Conservation (phyloP, 1,140 invertebrate genomes). For the Mycetomoellerius zeteki region DNA sequence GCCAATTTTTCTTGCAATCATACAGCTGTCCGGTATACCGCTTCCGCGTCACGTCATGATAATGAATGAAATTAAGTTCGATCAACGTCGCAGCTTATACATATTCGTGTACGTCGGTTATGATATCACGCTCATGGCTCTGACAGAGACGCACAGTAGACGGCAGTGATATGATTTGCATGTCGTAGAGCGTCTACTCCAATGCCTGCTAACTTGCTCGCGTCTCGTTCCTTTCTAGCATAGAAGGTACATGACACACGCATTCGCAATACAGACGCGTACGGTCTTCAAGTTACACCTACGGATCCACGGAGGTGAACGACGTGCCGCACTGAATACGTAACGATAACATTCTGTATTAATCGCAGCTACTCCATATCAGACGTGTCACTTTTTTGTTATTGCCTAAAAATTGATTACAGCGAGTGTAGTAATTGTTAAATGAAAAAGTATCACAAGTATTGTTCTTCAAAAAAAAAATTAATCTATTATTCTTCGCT, state of each 20-base stretch:
- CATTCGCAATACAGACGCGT: conserved; percentile 70
- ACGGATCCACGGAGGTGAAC: conserved; percentile 68
- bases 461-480: neutral
- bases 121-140: conserved; percentile 63
- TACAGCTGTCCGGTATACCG: conserved; percentile 19
- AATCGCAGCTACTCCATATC: conserved; percentile 66
- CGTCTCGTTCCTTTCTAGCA: conserved; percentile 65
- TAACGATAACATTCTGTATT: conserved; percentile 79
- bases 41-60: conserved; percentile 47
- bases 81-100: conserved; percentile 67
- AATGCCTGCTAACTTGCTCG: conserved; percentile 72
- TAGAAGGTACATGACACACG: conserved; percentile 66
- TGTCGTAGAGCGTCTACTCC: conserved; percentile 78
- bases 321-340: conserved; percentile 81
- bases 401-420: conserved; percentile 3
- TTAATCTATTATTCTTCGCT: too few species aligned
- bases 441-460: neutral
- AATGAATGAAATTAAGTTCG: conserved; percentile 63
- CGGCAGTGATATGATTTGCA: conserved; percentile 84
- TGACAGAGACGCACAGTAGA: conserved; percentile 65
- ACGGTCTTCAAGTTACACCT: conserved; percentile 70
- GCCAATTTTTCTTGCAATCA: conserved; percentile 31
- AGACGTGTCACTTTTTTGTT: conserved; percentile 46
- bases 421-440: neutral
- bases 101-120: conserved; percentile 72